Evolutionary conservation across 2,113 vertebrate genomes (phyloP).

Genomic region (Bettongia penicillata): DNA sequence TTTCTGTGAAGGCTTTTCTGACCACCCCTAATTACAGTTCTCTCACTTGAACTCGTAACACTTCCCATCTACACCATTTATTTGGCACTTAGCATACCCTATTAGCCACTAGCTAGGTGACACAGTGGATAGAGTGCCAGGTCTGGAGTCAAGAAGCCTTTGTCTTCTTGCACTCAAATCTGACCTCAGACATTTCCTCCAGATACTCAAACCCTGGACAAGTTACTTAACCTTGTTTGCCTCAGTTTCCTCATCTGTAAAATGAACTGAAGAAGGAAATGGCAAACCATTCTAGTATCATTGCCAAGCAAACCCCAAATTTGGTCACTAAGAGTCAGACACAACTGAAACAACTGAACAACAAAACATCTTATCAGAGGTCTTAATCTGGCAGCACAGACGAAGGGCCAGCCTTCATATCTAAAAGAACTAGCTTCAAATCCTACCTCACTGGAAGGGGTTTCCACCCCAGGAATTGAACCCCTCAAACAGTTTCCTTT

Average conservation of each 20-base stretch:
- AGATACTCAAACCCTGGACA: too few species aligned
- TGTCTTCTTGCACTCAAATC: background rate
- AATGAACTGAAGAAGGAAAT: background rate
- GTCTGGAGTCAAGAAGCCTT: too few species aligned
- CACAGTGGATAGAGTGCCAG: too few species aligned
- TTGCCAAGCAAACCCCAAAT: background rate
- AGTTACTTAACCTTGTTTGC: background rate
- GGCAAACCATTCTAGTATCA: background rate
- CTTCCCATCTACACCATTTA: fast-evolving
- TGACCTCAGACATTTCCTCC: background rate
- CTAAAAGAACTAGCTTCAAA: background rate
- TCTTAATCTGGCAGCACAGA: background rate
- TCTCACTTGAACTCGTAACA: background rate
- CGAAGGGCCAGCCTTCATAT: background rate
- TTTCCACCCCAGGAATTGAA: background rate
- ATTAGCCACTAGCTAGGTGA: background rate
- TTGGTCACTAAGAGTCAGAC: background rate
- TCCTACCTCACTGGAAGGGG: background rate
- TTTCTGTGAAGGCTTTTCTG: background rate
- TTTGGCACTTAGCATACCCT: too few species aligned
- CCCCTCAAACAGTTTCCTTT: background rate
- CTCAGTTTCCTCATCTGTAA: background rate
- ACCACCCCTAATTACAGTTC: background rate
- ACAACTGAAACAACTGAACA: background rate
- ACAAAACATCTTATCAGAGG: background rate